Evolutionary conservation across 1,140 invertebrate species (phyloP).

Genomic region (Drosophila leontia): DNA sequence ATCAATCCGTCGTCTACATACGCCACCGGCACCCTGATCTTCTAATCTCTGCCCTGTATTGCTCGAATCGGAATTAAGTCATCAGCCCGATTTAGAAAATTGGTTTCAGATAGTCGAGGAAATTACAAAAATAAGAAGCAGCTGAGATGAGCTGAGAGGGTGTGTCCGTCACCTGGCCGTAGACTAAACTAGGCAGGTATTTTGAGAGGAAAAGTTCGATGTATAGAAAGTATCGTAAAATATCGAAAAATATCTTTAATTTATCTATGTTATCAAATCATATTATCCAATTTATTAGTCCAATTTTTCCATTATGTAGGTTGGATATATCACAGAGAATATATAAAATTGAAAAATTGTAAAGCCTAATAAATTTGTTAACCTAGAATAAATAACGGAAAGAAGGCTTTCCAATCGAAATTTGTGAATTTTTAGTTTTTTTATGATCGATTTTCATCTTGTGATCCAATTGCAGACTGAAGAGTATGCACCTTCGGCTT

Average conservation of each 20-base stretch:
- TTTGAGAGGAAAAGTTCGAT: no score
- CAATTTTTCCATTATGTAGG: no score
- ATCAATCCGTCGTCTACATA: constrained; percentile 26
- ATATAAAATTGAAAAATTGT: no score
- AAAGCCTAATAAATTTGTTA: no score
- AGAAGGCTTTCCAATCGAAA: no score
- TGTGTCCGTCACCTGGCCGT: not conserved
- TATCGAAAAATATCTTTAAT: no score
- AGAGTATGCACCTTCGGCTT: not conserved
- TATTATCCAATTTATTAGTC: no score
- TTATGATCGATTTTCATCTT: not conserved
- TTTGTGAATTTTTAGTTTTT: not conserved
- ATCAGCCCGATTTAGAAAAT: constrained; percentile 45
- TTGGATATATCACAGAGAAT: no score
- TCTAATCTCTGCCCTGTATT: constrained; percentile 36
- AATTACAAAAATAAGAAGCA: not conserved
- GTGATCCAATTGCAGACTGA: not conserved
- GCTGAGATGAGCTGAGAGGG: constrained; percentile 8
- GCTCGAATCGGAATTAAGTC: constrained; percentile 44
- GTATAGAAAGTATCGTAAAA: no score
- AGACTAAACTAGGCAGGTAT: no score
- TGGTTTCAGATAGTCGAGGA: constrained; percentile 22
- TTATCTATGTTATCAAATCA: no score
- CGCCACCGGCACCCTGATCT: constrained; percentile 25
- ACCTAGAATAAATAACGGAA: no score